These are phyloP conservation scores for Melitaea cinxia DNA, from an alignment of 1,140 invertebrate species.

Conservation along the genomic window DNA sequence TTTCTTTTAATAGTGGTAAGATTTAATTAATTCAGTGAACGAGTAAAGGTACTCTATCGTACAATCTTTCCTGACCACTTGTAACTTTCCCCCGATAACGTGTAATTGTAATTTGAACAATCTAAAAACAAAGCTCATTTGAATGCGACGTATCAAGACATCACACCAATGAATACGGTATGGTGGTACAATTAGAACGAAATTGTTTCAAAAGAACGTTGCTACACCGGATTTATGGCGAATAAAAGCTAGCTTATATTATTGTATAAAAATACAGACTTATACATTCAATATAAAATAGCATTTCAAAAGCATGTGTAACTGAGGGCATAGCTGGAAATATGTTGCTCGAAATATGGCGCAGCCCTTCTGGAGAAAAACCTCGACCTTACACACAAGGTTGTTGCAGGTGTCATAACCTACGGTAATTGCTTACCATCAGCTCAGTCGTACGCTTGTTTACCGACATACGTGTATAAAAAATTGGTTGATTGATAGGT, in stretches of 20 bases:
- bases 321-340: too few species aligned
- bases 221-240: neutral
- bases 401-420: too few species aligned
- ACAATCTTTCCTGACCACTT: slow-evolving; percentile 1
- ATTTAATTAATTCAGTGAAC: neutral
- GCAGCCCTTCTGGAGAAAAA: too few species aligned
- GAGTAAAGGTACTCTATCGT: neutral
- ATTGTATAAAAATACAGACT: too few species aligned
- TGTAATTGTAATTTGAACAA: slow-evolving; percentile 18
- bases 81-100: slow-evolving; percentile 18
- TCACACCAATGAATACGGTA: slow-evolving; percentile 27
- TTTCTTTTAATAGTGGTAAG: neutral
- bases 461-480: too few species aligned
- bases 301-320: too few species aligned
- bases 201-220: slow-evolving; percentile 18
- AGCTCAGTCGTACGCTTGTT: too few species aligned
- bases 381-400: too few species aligned
- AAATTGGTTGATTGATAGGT: too few species aligned
- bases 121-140: slow-evolving; percentile 19
- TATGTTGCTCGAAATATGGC: too few species aligned
- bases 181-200: slow-evolving; percentile 29
- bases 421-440: too few species aligned
- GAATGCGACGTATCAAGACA: slow-evolving; percentile 30
- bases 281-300: too few species aligned
- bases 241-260: neutral